Percentiles rank a stretch among this genome's conserved stretches.
Conservation (phyloP, 2,888 invertebrate species). For the Sinodicranocentrus sp. region DNA sequence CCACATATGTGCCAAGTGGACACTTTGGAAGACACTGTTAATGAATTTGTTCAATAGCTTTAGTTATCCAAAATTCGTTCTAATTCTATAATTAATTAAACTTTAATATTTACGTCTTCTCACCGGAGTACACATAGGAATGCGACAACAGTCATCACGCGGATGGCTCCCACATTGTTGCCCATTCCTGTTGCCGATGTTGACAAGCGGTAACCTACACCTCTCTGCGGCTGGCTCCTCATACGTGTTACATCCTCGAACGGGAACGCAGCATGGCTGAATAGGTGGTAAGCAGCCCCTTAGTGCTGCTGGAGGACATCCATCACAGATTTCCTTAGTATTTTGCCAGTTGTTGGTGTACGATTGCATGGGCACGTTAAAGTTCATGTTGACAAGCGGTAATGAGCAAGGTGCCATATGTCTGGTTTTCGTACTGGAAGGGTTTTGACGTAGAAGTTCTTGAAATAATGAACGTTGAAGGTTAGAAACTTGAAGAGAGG, state of each 20-base stretch:
- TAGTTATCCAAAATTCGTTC: too few species aligned
- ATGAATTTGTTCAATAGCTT: too few species aligned
- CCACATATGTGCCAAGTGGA: conserved; percentile 50
- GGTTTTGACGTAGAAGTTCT: not conserved
- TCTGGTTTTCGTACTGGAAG: not conserved
- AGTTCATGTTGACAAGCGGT: not conserved
- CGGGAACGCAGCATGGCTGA: not conserved
- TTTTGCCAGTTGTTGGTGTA: not conserved
- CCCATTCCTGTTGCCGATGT: not conserved
- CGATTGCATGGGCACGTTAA: not conserved
- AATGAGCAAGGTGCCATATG: not conserved
- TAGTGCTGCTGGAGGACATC: not conserved
- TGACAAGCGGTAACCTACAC: not conserved
- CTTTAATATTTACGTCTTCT: too few species aligned
- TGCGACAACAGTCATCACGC: conserved; percentile 23
- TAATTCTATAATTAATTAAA: too few species aligned
- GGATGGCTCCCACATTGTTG: conserved; percentile 19
- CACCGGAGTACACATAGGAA: conserved; percentile 14
- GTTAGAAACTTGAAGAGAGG: not conserved
- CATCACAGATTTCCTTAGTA: conserved; percentile 3
- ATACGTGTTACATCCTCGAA: not conserved
- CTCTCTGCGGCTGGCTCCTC: not conserved
- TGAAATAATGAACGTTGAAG: not conserved
- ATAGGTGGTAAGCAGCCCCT: not conserved
- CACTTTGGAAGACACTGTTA: conserved; percentile 32